These are phyloP conservation scores for Colistium nudipinnis DNA, from an alignment of 2,113 vertebrate species.

Conservation along the genomic window DNA sequence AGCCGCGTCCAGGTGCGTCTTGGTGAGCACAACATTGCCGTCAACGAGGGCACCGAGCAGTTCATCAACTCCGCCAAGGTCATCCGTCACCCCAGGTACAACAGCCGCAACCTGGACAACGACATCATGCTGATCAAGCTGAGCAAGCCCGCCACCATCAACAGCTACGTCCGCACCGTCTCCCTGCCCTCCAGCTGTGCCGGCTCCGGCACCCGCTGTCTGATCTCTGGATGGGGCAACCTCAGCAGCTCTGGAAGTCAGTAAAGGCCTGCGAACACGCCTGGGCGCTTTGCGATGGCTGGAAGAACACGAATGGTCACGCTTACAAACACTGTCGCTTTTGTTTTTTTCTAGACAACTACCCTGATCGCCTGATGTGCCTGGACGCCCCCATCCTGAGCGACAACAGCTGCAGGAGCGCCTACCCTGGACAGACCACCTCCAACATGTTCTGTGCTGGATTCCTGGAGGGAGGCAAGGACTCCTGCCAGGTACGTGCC, in stretches of 20 bases:
- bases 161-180: slow-evolving; percentile 76
- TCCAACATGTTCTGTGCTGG: slow-evolving; percentile 90
- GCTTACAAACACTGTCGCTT: too few species aligned
- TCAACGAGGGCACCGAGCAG: slow-evolving; percentile 81
- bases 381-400: slow-evolving; percentile 86
- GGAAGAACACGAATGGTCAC: background rate
- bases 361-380: slow-evolving; percentile 86
- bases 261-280: slow-evolving; percentile 32
- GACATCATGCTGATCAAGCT: slow-evolving; percentile 93
- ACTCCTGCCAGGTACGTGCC: slow-evolving; percentile 90
- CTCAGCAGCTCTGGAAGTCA: slow-evolving; percentile 78
- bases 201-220: slow-evolving; percentile 79
- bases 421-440: slow-evolving; percentile 88
- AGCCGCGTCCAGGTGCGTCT: slow-evolving; percentile 79
- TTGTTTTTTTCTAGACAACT: slow-evolving; percentile 63
- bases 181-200: slow-evolving; percentile 81
- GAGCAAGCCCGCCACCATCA: slow-evolving; percentile 66
- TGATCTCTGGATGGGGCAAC: slow-evolving; percentile 92
- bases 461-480: slow-evolving; percentile 90
- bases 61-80: slow-evolving; percentile 68
- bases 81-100: slow-evolving; percentile 80
- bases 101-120: slow-evolving; percentile 79
- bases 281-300: background rate
- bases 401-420: slow-evolving; percentile 60
- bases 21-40: slow-evolving; percentile 84